Conservation (phyloP, 2,888 invertebrate species). For the Hyposoter dolosus region DNA sequence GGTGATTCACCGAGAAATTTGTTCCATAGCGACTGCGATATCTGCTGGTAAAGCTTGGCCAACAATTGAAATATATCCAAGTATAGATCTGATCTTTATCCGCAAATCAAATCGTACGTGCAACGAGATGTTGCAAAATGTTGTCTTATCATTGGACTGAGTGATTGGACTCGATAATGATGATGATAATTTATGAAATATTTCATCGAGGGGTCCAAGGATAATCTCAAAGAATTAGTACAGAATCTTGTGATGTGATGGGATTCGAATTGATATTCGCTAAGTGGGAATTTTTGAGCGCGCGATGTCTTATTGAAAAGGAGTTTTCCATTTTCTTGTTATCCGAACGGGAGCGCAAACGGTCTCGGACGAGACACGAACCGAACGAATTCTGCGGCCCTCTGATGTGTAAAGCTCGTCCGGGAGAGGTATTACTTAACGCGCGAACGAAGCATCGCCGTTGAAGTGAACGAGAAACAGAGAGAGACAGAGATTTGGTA, state of each 20-base stretch:
- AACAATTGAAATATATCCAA: slow-evolving; percentile 47
- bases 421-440: slow-evolving; percentile 29
- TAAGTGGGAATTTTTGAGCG: not conserved
- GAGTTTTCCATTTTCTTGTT: slow-evolving; percentile 15
- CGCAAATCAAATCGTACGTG: not conserved
- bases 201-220: not conserved
- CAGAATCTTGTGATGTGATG: not conserved
- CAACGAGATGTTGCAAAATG: not conserved
- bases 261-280: slow-evolving; percentile 26
- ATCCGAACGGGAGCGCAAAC: slow-evolving; percentile 1
- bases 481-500: slow-evolving; percentile 41
- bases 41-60: slow-evolving; percentile 2
- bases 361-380: slow-evolving; percentile 24
- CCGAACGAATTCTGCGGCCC: slow-evolving; percentile 57
- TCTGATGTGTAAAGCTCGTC: slow-evolving; percentile 45
- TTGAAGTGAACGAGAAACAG: slow-evolving; percentile 52
- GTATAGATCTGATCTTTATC: slow-evolving; percentile 36
- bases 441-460: slow-evolving; percentile 42
- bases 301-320: slow-evolving; percentile 25
- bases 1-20: not conserved
- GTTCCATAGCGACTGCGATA: slow-evolving; percentile 18
- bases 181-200: not conserved
- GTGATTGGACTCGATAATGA: not conserved
- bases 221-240: not conserved
- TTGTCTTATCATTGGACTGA: not conserved